phyloP scores from a whole-genome alignment of 1,140 invertebrate species.

The Catajapyx aquilonaris region DNA sequence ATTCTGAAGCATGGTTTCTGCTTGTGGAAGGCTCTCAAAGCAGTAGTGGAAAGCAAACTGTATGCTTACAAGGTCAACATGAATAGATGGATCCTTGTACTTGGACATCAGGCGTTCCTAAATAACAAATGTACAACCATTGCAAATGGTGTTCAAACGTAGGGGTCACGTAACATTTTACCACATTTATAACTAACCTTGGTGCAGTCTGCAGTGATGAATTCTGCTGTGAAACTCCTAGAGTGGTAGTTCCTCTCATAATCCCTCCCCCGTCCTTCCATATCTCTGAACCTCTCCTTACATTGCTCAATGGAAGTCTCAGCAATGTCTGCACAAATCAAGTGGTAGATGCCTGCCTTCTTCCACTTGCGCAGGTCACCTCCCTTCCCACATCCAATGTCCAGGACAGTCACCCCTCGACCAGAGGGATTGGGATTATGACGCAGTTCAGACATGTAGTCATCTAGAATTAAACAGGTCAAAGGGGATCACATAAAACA shows the following conservation, averaged over 20 bases:
- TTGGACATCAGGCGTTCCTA: slow-evolving; percentile 40
- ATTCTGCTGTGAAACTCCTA: slow-evolving; percentile 60
- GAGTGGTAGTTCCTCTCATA: slow-evolving; percentile 21
- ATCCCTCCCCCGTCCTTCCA: slow-evolving; percentile 15
- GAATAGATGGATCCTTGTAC: slow-evolving; percentile 47
- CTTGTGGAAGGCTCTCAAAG: slow-evolving; percentile 82
- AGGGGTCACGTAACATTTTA: too few relatives aligned
- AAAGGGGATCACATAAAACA: too few relatives aligned
- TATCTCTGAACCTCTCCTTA: slow-evolving; percentile 39
- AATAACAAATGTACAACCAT: too few relatives aligned
- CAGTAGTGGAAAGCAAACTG: slow-evolving; percentile 96
- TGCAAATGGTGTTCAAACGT: too few relatives aligned
- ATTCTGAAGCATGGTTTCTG: slow-evolving; percentile 81
- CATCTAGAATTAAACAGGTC: too few relatives aligned
- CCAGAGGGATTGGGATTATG: slow-evolving; percentile 33
- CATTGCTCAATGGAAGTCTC: slow-evolving; percentile 77
- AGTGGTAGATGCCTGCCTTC: slow-evolving; percentile 54
- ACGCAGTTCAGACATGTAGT: slow-evolving; percentile 38
- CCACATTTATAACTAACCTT: too few relatives aligned
- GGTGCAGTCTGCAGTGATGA: slow-evolving; percentile 77
- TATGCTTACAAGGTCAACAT: slow-evolving; percentile 80
- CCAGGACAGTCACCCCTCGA: slow-evolving; percentile 26
- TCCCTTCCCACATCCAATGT: slow-evolving; percentile 71
- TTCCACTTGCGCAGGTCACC: slow-evolving; percentile 93
- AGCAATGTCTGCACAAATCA: slow-evolving; percentile 93